These are phyloP conservation scores for Formicarius rufipectus DNA, from an alignment of 2,113 vertebrate species.

Conservation along the genomic window DNA sequence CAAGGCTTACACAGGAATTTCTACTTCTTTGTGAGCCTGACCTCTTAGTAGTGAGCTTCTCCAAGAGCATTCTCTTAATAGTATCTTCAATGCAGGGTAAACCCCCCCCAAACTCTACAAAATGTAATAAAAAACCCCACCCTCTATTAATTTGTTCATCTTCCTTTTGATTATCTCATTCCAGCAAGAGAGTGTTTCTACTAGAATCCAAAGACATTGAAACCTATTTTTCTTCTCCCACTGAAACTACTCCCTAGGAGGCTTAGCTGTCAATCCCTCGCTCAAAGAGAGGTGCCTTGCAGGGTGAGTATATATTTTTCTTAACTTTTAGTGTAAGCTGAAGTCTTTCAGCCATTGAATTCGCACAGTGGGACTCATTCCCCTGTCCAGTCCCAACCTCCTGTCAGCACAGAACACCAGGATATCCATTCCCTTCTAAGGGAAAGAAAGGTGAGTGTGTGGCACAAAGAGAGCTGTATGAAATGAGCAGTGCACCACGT, in stretches of 20 bases:
- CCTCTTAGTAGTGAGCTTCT: background rate
- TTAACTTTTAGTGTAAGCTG: background rate
- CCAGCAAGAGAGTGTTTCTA: background rate
- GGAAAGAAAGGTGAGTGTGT: background rate
- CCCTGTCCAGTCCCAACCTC: background rate
- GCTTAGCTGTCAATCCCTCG: background rate
- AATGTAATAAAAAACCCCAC: background rate
- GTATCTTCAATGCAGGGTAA: background rate
- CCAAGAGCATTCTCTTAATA: background rate
- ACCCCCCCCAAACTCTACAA: background rate
- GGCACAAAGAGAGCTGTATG: background rate
- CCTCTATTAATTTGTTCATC: background rate
- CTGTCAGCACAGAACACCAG: background rate
- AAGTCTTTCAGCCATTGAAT: background rate
- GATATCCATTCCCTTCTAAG: background rate
- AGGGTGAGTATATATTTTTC: background rate
- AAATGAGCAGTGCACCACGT: background rate
- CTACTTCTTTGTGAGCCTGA: background rate
- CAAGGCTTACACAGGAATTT: background rate
- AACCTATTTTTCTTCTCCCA: fast-evolving
- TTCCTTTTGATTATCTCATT: background rate
- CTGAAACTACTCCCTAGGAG: background rate
- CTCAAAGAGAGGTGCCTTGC: background rate
- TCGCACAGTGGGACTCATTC: background rate
- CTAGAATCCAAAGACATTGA: background rate